Evolutionary conservation across 2,113 vertebrate genomes (phyloP).

Genomic region (Pao palembangensis): DNA sequence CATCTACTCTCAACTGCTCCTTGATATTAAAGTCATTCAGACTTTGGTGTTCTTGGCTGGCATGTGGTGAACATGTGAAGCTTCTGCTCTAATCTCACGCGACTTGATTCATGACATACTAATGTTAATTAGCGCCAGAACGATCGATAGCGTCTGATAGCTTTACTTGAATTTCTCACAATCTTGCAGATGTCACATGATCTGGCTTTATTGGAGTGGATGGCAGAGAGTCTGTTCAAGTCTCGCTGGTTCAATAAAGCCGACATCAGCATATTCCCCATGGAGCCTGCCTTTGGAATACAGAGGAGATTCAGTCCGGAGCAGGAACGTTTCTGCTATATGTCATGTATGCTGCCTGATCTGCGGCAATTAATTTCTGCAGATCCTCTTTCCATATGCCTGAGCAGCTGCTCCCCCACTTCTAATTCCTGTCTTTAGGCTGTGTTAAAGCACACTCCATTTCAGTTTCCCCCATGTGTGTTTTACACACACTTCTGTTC

Average conservation of each 20-base stretch:
- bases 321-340: slow-evolving; percentile 52
- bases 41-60: slow-evolving; percentile 1
- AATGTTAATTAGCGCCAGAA: neutral
- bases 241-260: slow-evolving; percentile 22
- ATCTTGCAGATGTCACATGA: slow-evolving; percentile 15
- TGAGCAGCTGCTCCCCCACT: slow-evolving; percentile 53
- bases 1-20: slow-evolving; percentile 1
- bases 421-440: slow-evolving; percentile 54
- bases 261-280: slow-evolving; percentile 28
- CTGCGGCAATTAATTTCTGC: slow-evolving; percentile 70
- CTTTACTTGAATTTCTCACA: slow-evolving; percentile 4
- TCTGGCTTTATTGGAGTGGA: slow-evolving; percentile 22
- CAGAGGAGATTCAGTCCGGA: slow-evolving; percentile 45
- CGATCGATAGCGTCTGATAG: neutral
- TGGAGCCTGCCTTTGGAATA: slow-evolving; percentile 38
- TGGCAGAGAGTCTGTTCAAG: slow-evolving; percentile 22
- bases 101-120: too few species aligned
- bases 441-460: slow-evolving; percentile 55
- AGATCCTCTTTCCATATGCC: slow-evolving; percentile 38
- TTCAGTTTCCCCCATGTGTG: slow-evolving; percentile 48
- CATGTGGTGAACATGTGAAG: neutral
- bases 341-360: slow-evolving; percentile 64
- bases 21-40: slow-evolving; percentile 7
- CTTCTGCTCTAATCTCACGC: neutral
- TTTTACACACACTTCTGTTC: slow-evolving; percentile 40